Conservation (phyloP, 2,888 invertebrate species). For the Bellardia bayeri region DNA sequence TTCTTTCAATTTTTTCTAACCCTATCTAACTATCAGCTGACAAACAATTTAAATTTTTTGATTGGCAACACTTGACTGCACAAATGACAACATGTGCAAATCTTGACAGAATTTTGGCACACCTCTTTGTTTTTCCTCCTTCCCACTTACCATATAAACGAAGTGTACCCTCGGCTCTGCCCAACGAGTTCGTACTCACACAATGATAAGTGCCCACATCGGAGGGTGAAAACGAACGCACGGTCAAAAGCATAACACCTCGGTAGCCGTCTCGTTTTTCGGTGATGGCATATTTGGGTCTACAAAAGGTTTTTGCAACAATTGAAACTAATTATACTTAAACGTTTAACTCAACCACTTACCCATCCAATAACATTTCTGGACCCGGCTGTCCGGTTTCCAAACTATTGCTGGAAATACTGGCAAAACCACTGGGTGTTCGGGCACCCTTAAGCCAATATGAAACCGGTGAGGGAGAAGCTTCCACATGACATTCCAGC, state of each 20-base stretch:
- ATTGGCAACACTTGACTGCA: too few species aligned
- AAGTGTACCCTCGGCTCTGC: conserved; percentile 87
- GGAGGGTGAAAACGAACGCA: conserved; percentile 85
- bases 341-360: conserved; percentile 79
- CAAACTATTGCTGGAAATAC: conserved; percentile 79
- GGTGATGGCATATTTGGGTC: conserved; percentile 84
- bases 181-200: conserved; percentile 88
- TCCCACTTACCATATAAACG: conserved; percentile 86
- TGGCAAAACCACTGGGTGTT: conserved; percentile 81
- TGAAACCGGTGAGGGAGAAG: conserved; percentile 88
- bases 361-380: conserved; percentile 94
- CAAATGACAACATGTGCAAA: too few species aligned
- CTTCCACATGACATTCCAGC: conserved; percentile 94
- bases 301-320: conserved; percentile 66
- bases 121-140: background rate
- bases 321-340: background rate
- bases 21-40: too few species aligned
- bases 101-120: too few species aligned
- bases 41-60: too few species aligned
- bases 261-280: conserved; percentile 84
- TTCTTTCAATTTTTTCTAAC: too few species aligned
- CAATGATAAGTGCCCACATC: conserved; percentile 92
- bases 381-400: conserved; percentile 84
- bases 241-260: conserved; percentile 83
- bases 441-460: conserved; percentile 84